Conservation (phyloP, 2,888 invertebrate species). For the Drosophila tripunctata region DNA sequence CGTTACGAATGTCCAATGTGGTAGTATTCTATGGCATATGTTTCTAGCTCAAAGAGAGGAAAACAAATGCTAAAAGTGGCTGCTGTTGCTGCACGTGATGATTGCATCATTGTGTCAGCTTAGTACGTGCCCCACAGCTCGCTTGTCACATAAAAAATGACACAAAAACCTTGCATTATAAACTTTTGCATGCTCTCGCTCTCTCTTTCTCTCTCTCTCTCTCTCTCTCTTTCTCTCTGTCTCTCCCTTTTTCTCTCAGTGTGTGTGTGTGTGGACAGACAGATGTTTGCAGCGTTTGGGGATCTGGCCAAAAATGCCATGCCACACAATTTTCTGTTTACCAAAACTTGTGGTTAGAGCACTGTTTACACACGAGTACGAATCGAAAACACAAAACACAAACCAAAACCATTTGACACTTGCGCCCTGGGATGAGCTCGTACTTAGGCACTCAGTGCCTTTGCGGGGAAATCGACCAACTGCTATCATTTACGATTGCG, state of each 20-base stretch:
- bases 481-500: slow-evolving; percentile 30
- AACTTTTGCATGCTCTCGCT: slow-evolving; percentile 55
- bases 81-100: slow-evolving; percentile 76
- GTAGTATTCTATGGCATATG: slow-evolving; percentile 51
- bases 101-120: slow-evolving; percentile 82
- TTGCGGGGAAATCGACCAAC: slow-evolving; percentile 8
- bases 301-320: slow-evolving; percentile 25
- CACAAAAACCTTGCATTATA: slow-evolving; percentile 69
- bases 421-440: slow-evolving; percentile 39
- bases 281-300: slow-evolving; percentile 41
- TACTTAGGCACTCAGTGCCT: neutral
- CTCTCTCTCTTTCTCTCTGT: no score
- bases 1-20: slow-evolving; percentile 57
- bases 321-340: slow-evolving; percentile 39
- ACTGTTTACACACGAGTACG: neutral
- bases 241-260: no score
- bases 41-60: slow-evolving; percentile 33
- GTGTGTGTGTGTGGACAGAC: slow-evolving; percentile 52
- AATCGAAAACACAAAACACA: slow-evolving; percentile 28
- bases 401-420: slow-evolving; percentile 53
- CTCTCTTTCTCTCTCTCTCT: no score
- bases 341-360: slow-evolving; percentile 38
- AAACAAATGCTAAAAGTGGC: slow-evolving; percentile 47
- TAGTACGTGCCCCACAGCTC: slow-evolving; percentile 78
- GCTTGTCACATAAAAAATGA: slow-evolving; percentile 77